Evolutionary conservation across 1,140 invertebrate genomes (phyloP).

Genomic region (Drosophila hydei): DNA sequence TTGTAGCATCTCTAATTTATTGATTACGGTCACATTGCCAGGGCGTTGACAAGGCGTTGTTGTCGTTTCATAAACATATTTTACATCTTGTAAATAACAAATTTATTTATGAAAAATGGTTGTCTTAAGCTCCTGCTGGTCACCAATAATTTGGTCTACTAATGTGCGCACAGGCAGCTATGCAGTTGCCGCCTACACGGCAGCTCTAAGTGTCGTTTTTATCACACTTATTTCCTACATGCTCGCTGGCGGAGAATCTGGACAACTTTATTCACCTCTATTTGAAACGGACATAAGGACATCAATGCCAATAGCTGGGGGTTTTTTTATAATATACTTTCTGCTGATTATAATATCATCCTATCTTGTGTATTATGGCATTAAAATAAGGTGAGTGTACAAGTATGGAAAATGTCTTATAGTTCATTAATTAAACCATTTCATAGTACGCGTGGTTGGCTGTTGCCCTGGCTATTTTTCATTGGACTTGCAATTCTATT

Average conservation of each 20-base stretch:
- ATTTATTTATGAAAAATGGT: slow-evolving; percentile 85
- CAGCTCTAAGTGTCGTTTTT: slow-evolving; percentile 88
- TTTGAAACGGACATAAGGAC: slow-evolving; percentile 93
- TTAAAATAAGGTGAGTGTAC: slow-evolving; percentile 83
- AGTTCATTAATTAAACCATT: background rate
- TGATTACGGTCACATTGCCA: slow-evolving; percentile 28
- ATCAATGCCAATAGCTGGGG: slow-evolving; percentile 90
- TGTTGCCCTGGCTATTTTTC: slow-evolving; percentile 91
- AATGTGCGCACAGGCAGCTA: slow-evolving; percentile 90
- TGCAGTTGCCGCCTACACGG: slow-evolving; percentile 91
- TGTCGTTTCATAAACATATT: slow-evolving; percentile 16
- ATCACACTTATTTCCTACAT: slow-evolving; percentile 91
- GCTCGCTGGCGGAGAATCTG: slow-evolving; percentile 92
- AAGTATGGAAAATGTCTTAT: background rate
- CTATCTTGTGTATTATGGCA: slow-evolving; percentile 86
- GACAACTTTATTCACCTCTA: slow-evolving; percentile 93
- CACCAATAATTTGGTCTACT: slow-evolving; percentile 93
- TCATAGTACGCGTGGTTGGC: slow-evolving; percentile 86
- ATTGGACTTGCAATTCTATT: slow-evolving; percentile 90
- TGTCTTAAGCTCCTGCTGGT: slow-evolving; percentile 92
- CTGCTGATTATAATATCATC: slow-evolving; percentile 87
- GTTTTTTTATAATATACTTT: slow-evolving; percentile 90
- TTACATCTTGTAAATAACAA: slow-evolving; percentile 14
- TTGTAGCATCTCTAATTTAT: slow-evolving; percentile 13
- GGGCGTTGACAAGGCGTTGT: slow-evolving; percentile 47